Conservation (phyloP, 2,888 invertebrate species). For the Xestia c-nigrum region DNA sequence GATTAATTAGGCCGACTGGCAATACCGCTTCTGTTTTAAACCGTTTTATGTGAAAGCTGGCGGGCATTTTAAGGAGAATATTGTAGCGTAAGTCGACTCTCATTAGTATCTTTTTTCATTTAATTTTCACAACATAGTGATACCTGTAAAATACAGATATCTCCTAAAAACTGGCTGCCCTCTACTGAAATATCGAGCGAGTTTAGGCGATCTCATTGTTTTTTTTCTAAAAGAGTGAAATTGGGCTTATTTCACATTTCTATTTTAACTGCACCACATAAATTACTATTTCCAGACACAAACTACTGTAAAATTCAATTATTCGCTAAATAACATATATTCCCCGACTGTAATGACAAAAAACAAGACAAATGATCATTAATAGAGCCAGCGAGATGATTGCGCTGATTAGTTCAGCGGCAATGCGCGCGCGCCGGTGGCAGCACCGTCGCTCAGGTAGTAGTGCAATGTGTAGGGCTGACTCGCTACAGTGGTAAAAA, state of each 20-base stretch:
- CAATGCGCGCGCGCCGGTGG: conserved; percentile 63
- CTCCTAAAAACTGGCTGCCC: neutral
- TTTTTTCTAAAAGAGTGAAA: neutral
- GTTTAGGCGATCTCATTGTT: neutral
- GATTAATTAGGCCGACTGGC: conserved; percentile 83
- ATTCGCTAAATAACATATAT: conserved; percentile 60
- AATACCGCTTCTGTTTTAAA: conserved; percentile 72
- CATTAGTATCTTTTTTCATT: neutral
- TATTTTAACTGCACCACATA: conserved; percentile 22
- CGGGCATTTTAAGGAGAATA: conserved; percentile 63
- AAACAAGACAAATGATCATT: conserved; percentile 64
- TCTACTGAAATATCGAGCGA: neutral
- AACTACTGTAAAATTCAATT: conserved; percentile 59
- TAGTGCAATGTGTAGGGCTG: conserved; percentile 49
- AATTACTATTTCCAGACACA: conserved; percentile 21
- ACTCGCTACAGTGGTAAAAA: neutral
- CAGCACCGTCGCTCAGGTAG: conserved; percentile 55
- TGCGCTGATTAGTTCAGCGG: conserved; percentile 60
- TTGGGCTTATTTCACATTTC: conserved; percentile 11
- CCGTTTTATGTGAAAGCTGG: conserved; percentile 62
- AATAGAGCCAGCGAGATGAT: conserved; percentile 61
- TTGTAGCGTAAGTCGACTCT: conserved; percentile 12
- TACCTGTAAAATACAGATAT: neutral
- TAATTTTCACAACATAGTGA: neutral
- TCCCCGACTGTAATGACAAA: conserved; percentile 46